Evolutionary conservation across 1,140 invertebrate species (phyloP).

Genomic region (Drosophila busckii): DNA sequence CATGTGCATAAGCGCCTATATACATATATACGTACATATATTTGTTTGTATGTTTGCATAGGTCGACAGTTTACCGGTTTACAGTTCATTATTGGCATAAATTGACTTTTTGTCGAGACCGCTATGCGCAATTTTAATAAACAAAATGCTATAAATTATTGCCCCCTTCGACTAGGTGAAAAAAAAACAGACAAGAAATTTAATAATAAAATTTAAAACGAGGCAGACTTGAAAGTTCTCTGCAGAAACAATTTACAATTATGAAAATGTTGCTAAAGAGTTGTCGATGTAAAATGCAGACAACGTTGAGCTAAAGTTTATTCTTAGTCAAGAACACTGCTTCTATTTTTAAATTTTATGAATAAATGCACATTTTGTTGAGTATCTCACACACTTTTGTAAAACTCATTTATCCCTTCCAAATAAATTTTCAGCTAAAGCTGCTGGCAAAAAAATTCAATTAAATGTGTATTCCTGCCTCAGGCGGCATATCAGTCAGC

Average conservation of each 20-base stretch:
- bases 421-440: background rate
- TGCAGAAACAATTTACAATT: too few relatives aligned
- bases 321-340: too few relatives aligned
- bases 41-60: constrained; percentile 27
- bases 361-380: background rate
- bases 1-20: background rate
- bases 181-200: constrained; percentile 5
- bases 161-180: constrained; percentile 9
- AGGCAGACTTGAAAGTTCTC: too few relatives aligned
- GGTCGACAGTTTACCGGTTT: constrained; percentile 72
- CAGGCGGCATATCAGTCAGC: constrained; percentile 7
- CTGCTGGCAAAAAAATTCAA: constrained; percentile 23
- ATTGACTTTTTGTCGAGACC: constrained; percentile 61
- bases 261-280: too few relatives aligned
- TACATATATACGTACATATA: constrained; percentile 1
- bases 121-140: constrained; percentile 46
- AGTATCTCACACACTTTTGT: background rate
- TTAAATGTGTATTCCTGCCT: constrained; percentile 35
- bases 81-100: constrained; percentile 69
- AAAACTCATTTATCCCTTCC: background rate
- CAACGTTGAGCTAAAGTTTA: too few relatives aligned
- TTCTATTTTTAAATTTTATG: too few relatives aligned
- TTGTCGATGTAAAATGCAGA: too few relatives aligned
- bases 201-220: constrained; percentile 24
- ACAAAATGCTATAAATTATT: constrained; percentile 33